Base-by-base conservation (phyloP, 1,140 invertebrate genomes). In the Diabrotica undecimpunctata region DNA sequence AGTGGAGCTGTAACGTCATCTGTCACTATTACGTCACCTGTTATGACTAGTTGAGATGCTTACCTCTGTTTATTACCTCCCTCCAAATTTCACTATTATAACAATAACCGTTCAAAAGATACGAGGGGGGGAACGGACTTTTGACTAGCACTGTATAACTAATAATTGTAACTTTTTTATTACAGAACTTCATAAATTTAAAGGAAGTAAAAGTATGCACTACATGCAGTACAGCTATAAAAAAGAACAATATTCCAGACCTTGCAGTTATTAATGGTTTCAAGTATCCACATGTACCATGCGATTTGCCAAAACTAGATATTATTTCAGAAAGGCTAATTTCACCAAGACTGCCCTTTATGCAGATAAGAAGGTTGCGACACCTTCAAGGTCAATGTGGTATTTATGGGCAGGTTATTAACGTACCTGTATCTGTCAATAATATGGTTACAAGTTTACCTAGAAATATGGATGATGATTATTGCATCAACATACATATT, bases 401-500 rank as follows among this genome's bases (percentile, higher is more conserved):
- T 9, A 54, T 54, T 9, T 9, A 7, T 12, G 52, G 52, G 12
- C 52, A 54, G 12, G n/a, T 54, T 9, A 54, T 54, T n/a, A 54
- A 54, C n/a, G 52, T 54, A n/a, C 52, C 52, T 12, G 52, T 54
- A 12, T n/a, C 11, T 7, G 52, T 54, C 14, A 14, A 54, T 12
- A 54, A n/a, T 54, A 54, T 54, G 52, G 12, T 54, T 9, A 54
- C 7, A 6, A 1, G 7, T n/a, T 54, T 54, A 54, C 52, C 52
- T n/a, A 7, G 52, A n/a, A 6, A 7, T 9, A 6, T 54, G 7
- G 52, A 54, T 54, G 52, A 54, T 9, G 52, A 54, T 54, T 54
- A 9, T 54, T 54, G 52, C 12, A 54, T 54, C 52, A 54, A 54
- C 12, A n/a, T 54, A 54, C 52, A 54, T 12, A 54, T 54, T 12